phyloP scores from a whole-genome alignment of 1,140 invertebrate genomes.

The honey bee (Apis mellifera) region Amel_HAv3.1 CM009931.2:16506501-16507000 shows the following conservation, averaged over 20 bases:
- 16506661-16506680: conserved; percentile 31
- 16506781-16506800: conserved; percentile 30
- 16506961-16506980: too few relatives aligned
- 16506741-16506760: conserved; percentile 44
- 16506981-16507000: too few relatives aligned
- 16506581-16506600: conserved; percentile 26
- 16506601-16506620: conserved; percentile 11
- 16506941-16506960: too few relatives aligned
- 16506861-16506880: conserved; percentile 22
- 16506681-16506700: conserved; percentile 12
- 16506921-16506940: background rate
- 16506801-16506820: conserved; percentile 45
- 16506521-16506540: background rate
- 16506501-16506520: background rate
- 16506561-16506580: background rate
- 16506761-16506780: conserved; percentile 39
- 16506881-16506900: background rate
- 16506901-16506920: background rate
- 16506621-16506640: conserved; percentile 30
- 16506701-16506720: background rate
- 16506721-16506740: conserved; percentile 37
- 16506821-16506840: conserved; percentile 18
- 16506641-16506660: conserved; percentile 40
- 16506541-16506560: background rate
- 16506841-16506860: background rate